These are phyloP conservation scores for Bombus confusus DNA, from an alignment of 1,140 invertebrate genomes.

Conservation along the genomic window DNA sequence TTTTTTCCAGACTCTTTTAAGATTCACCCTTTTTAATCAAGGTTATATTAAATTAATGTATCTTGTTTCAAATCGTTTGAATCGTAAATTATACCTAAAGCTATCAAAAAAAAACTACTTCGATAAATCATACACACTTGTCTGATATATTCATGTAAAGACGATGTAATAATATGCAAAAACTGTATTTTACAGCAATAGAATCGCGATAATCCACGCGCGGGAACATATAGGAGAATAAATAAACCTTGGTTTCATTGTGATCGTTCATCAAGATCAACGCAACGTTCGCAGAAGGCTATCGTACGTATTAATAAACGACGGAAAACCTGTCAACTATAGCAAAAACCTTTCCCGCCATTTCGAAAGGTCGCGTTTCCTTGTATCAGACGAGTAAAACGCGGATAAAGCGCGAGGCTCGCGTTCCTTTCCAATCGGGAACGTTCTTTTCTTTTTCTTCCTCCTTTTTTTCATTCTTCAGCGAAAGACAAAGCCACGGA, in stretches of 20 bases:
- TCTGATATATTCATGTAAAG: neutral
- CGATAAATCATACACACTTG: neutral
- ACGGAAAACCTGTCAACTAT: neutral
- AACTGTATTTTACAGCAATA: slow-evolving; percentile 13
- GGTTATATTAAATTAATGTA: neutral
- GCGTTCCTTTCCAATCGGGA: neutral
- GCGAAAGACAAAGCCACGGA: slow-evolving; percentile 3
- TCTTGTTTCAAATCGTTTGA: neutral
- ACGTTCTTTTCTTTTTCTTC: neutral
- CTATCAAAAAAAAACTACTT: neutral
- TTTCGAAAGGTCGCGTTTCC: neutral
- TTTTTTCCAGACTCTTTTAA: neutral
- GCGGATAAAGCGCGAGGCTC: neutral
- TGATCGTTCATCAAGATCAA: slow-evolving; percentile 31
- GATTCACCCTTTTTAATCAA: neutral
- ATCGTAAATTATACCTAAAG: neutral
- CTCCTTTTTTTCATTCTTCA: neutral
- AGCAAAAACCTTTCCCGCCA: neutral
- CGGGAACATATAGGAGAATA: neutral
- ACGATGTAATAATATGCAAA: neutral
- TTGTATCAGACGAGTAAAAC: neutral
- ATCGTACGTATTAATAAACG: neutral
- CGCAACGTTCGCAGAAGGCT: slow-evolving; percentile 17
- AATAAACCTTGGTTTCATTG: slow-evolving; percentile 17
- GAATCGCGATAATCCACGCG: neutral